Base-by-base conservation (phyloP, 2,888 invertebrate genomes). In the Drosophila longiperda region DNA sequence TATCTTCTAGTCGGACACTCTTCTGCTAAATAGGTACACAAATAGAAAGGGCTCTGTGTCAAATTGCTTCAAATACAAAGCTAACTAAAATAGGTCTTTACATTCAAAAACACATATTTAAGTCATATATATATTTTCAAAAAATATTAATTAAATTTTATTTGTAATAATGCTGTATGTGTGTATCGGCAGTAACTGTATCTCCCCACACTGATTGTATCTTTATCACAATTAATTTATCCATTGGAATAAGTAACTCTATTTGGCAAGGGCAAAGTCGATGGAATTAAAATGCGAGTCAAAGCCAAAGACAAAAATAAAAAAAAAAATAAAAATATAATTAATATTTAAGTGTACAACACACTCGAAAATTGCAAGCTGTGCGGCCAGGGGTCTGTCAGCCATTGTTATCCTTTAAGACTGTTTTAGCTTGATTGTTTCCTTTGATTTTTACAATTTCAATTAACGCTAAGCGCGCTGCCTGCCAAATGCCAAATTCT, bases 371-470 rank as follows among this genome's bases (percentile, higher is more conserved):
- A 83, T 86, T 81, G 72, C 72, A 70, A 86, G 77, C 73, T 83
- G 76, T 70, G 57, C 78, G 48, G 42, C 73, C 71, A 65, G 63
- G 60, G 42, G 71, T 26, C 78, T 78, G 78, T 74, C 74, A 70
- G 69, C 40, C 66, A 29, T 66, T 72, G 75, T 75, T 75, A 78
- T 69, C 78, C 75, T 62, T 75, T 79, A 78, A 75, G 68, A 66
- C 75, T 58, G 34, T 45, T 45, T 87, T 77, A 80, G 82, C 78
- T 74, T 75, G 62, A 58, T 59, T 66, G 66, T 75, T 71, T 68
- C 85, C 76, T 85, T 87, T 85, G 87, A 85, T 85, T 87, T 84
- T 82, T 87, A 82, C 85, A 85, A 87, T 84, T 82, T 84, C 87
- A 84, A 84, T 85, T 85, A 84, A 82, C 78, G 84, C 72, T 74